Evolutionary conservation across 1,140 invertebrate species (phyloP).

Genomic region (Cotesia chilonis): DNA sequence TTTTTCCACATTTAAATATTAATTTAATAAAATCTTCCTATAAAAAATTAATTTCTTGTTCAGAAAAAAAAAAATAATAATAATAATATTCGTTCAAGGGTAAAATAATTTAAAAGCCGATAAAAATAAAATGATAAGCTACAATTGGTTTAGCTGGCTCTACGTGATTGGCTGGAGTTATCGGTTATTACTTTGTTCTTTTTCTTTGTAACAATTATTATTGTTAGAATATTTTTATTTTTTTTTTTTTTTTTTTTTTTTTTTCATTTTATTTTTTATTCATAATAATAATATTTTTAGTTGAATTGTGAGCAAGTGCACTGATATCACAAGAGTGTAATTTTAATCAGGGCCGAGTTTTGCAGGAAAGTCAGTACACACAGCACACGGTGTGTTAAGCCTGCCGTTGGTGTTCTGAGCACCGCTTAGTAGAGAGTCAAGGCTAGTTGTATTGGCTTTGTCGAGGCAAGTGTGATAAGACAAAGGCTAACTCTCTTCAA

Average conservation of each 20-base stretch:
- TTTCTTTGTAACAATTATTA: no score
- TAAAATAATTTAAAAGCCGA: background rate
- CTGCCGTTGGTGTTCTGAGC: no score
- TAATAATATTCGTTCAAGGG: background rate
- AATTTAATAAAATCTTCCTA: no score
- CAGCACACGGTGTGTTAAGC: constrained; percentile 33
- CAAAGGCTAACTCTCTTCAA: constrained; percentile 61
- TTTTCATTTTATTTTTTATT: no score
- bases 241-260: background rate
- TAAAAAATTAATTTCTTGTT: no score
- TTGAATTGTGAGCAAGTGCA: background rate
- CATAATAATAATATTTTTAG: background rate
- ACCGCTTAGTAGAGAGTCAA: constrained; percentile 53
- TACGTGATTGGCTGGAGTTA: background rate
- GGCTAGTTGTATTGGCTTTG: constrained; percentile 50
- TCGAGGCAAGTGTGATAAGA: constrained; percentile 57
- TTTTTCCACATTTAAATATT: no score
- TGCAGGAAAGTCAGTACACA: constrained; percentile 54
- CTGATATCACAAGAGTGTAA: background rate
- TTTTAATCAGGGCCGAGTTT: constrained; percentile 47
- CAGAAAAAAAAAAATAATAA: no score
- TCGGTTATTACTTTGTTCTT: background rate
- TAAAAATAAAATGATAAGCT: background rate
- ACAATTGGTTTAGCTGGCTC: background rate
- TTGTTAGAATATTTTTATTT: background rate